phyloP scores from a whole-genome alignment of 2,888 invertebrate genomes.

The Synanthedon andrenaeformis region DNA sequence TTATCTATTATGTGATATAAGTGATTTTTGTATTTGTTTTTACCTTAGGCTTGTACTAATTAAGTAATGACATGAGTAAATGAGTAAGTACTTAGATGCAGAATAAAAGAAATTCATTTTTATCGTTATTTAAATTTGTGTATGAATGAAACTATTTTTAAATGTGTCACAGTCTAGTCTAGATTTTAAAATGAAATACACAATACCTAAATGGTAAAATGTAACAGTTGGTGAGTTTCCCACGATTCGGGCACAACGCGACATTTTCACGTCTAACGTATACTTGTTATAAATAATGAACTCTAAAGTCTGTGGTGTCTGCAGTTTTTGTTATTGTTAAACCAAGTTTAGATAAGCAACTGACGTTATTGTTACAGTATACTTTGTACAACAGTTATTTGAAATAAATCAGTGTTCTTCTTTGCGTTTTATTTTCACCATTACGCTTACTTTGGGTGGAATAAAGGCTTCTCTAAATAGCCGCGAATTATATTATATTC shows the following conservation, averaged over 20 bases:
- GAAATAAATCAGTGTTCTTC: not conserved
- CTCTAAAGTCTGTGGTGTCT: not conserved
- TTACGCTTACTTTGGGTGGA: too few species aligned
- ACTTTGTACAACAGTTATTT: too few species aligned
- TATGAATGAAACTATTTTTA: too few species aligned
- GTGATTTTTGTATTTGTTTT: too few species aligned
- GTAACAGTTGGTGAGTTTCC: constrained; percentile 38
- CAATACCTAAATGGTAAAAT: constrained; percentile 22
- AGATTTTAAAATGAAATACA: constrained; percentile 9
- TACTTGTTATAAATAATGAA: not conserved
- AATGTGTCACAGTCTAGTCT: constrained; percentile 28
- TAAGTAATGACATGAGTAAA: too few species aligned
- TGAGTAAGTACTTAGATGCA: too few species aligned
- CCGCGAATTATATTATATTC: too few species aligned
- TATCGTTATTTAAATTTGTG: too few species aligned
- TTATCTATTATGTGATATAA: too few species aligned
- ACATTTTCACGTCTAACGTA: not conserved
- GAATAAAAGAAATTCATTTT: too few species aligned
- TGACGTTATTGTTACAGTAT: not conserved
- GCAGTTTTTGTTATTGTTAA: not conserved
- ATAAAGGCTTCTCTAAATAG: too few species aligned
- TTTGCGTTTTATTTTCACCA: not conserved
- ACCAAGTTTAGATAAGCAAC: not conserved
- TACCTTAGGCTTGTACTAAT: too few species aligned
- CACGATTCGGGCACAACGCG: constrained; percentile 12